Base-by-base conservation (phyloP, 92 coral and sea anemone genomes). In the Zoanthus solanderi region DNA sequence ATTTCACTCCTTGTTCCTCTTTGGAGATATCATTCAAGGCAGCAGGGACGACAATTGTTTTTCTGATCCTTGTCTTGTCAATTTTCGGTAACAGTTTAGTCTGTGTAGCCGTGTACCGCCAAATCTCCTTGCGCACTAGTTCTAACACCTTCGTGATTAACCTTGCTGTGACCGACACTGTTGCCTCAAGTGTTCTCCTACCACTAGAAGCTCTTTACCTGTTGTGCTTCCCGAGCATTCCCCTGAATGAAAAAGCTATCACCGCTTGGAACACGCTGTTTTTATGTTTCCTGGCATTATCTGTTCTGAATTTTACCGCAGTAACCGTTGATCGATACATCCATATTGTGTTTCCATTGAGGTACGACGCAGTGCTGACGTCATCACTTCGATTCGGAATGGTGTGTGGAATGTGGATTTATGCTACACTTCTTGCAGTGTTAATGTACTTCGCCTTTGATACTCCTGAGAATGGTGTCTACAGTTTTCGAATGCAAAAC, bases 291-390 rank as follows among this genome's bases (percentile, higher is more conserved):
- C 81, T 87, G 1, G 78, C 93, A 0, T 85, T 88, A 11, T 90
- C 93, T 5, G 87, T 90, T 37, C 83, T 90, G 12, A 90, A 90
- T 78, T 90, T 90, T 90, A 90, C 93, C 11, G 90, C 93, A 52
- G 93, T 90, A 4, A 90, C 84, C 84, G 56, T 82, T 29, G 90
- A 90, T 75, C 90, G 93, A 7, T 90, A 87, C 16, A 53, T 90
- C 61, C 90, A 88, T 9, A 90, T 90, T 76, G 84, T 75, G 75
- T 87, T 85, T 52, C 93, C 93, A 2, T 69, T 90, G 58, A 84
- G 84, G 65, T 90, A 90, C 45, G 88, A 63, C 50, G 56, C 72
- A 34, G 76, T 79, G 16, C 75, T 90, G 32, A 87, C 93, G 31
- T 67, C 52, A 54, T 32, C 42, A 1, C 90, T 78, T 16, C 66